Percentiles rank a stretch among this genome's conserved stretches.
Conservation (phyloP, 2,888 invertebrate species). For the Hypomecis atomaria region DNA sequence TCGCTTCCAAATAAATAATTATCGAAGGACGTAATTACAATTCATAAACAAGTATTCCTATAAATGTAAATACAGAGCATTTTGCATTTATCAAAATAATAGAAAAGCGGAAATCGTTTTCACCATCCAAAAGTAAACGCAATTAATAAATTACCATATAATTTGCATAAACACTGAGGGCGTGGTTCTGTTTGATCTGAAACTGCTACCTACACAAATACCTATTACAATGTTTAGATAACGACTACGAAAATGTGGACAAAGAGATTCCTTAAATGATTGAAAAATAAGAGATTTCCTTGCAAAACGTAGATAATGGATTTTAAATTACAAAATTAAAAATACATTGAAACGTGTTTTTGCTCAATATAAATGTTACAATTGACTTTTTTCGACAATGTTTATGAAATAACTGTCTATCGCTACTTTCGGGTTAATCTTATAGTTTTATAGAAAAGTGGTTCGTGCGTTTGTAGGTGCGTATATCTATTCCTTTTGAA, state of each 20-base stretch:
- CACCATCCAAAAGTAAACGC: slow-evolving; percentile 11
- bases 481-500: too few relatives aligned
- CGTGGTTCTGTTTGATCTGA: slow-evolving; percentile 16
- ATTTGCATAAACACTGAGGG: slow-evolving; percentile 7
- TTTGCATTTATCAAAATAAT: slow-evolving; percentile 11
- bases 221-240: slow-evolving; percentile 5
- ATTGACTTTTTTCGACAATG: too few relatives aligned
- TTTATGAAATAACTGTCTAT: too few relatives aligned
- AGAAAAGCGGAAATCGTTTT: slow-evolving; percentile 1
- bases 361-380: too few relatives aligned
- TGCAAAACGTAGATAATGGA: neutral
- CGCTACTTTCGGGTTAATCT: too few relatives aligned
- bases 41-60: neutral
- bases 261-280: neutral
- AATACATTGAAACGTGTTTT: too few relatives aligned
- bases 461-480: too few relatives aligned
- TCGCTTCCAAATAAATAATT: too few relatives aligned
- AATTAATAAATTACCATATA: slow-evolving; percentile 25
- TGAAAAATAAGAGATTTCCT: neutral
- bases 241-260: slow-evolving; percentile 5
- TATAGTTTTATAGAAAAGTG: too few relatives aligned
- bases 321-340: too few relatives aligned
- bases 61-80: slow-evolving; percentile 1
- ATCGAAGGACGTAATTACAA: too few relatives aligned
- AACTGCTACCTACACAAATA: slow-evolving; percentile 7